Evolutionary conservation across 2,113 vertebrate genomes (phyloP).

Genomic region (Poicephalus gulielmi): DNA sequence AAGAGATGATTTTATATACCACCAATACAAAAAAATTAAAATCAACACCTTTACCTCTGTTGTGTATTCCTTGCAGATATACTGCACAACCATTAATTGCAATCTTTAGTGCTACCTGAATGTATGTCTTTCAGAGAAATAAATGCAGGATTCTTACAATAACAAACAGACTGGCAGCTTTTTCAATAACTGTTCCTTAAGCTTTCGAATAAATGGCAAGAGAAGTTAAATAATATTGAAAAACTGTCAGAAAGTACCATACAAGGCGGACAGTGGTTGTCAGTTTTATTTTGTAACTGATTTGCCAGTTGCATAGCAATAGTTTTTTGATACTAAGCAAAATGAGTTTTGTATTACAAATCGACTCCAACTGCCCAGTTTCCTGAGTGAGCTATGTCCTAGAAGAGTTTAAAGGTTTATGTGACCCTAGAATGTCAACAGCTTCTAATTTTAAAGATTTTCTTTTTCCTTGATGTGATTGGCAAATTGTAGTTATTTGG

Average conservation of each 20-base stretch:
- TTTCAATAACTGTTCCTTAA: background rate
- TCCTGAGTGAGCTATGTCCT: background rate
- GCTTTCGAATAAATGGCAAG: background rate
- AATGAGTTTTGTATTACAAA: background rate
- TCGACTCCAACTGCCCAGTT: background rate
- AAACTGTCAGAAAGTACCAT: slow-evolving; percentile 6
- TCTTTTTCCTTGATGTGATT: background rate
- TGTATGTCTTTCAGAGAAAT: background rate
- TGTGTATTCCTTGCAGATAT: background rate
- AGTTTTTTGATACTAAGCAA: background rate
- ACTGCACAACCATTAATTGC: background rate
- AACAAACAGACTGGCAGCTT: background rate
- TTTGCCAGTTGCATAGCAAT: background rate
- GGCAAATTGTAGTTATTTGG: background rate
- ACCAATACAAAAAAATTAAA: background rate
- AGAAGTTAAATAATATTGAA: slow-evolving; percentile 30
- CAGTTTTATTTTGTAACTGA: slow-evolving; percentile 32
- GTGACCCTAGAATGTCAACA: background rate
- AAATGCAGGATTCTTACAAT: background rate
- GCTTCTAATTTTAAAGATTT: background rate
- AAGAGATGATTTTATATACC: background rate
- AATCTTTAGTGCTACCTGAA: background rate
- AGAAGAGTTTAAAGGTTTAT: background rate
- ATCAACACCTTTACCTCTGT: background rate
- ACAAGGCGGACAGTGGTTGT: background rate